Evolutionary conservation across 2,113 vertebrate genomes (phyloP), one percentile per base, ranked within the genome.

Genomic region (Struthidea cinerea): DNA sequence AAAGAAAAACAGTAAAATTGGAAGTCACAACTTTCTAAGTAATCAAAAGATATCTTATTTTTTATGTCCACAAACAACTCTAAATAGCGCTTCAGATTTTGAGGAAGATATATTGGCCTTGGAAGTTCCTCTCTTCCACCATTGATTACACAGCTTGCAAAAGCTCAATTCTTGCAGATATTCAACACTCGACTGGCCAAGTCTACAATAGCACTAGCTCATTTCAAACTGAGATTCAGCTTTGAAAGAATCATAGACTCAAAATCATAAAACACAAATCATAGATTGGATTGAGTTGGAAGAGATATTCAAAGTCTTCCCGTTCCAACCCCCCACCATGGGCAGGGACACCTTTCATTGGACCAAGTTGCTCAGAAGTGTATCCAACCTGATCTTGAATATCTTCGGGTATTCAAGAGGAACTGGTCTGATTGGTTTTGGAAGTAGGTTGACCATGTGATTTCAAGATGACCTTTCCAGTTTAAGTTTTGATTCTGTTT

Each of bases 241-340:
- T 82, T 52, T 33, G 37, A 75, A 84, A 55, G 60, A 53, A 52
- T 44, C 24, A n/a, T 17, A 52, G 52, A 39, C 16, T 20, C 23
- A 47, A 44, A 67, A 59, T 33, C 33, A 44, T 11, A 32, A 18
- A 65, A 33, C 27, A 32, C 18, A 88, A 65, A 50, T 39, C 33
- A 68, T 13, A 41, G 53, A 30, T 13, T 32, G n/a, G 7, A 15
- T 53, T 83, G 30, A 46, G 21, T 13, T 39, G 24, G 24, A 61
- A 61, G 14, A 10, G 11, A 47, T 39, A 21, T 61, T 35, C 19
- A 68, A 61, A 26, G 3, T 27, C 20, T 41, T 41, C 17, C 18
- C 16, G 17, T 69, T 83, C 10, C 26, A 76, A 1, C 2, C 1
- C 7, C 8, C 4, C 5, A 8, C 5, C 26, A 28, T 2, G 10